Evolutionary conservation across 2,888 invertebrate genomes (phyloP).

Genomic region (Heliconius aoede): DNA sequence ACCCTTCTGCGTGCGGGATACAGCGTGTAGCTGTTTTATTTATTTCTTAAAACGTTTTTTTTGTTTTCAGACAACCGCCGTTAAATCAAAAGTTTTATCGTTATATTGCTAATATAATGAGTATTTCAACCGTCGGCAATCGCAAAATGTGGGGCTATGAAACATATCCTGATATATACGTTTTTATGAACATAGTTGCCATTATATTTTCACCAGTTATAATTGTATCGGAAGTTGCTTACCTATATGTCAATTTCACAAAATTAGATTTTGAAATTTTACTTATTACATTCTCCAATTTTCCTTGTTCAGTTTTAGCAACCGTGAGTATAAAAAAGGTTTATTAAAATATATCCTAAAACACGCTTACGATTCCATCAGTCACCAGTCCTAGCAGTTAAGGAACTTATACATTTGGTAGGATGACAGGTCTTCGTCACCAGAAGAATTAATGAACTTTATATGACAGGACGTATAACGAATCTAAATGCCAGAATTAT

Average conservation of each 20-base stretch:
- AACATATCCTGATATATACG: slow-evolving; percentile 24
- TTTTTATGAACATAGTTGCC: slow-evolving; percentile 29
- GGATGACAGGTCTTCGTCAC: no score
- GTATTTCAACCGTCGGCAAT: slow-evolving; percentile 33
- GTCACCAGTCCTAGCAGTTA: no score
- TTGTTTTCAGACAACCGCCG: slow-evolving; percentile 37
- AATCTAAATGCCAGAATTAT: no score
- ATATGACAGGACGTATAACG: no score
- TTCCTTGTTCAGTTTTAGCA: slow-evolving; percentile 41
- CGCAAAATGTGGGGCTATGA: slow-evolving; percentile 38
- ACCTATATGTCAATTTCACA: slow-evolving; percentile 39
- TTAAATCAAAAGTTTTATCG: slow-evolving; percentile 40
- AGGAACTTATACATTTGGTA: no score
- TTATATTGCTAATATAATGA: slow-evolving; percentile 34
- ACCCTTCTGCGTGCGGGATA: no score
- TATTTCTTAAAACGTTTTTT: neutral
- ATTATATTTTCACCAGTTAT: slow-evolving; percentile 26
- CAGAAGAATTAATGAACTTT: no score
- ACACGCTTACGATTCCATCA: neutral
- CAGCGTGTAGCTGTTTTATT: no score
- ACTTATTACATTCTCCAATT: slow-evolving; percentile 39
- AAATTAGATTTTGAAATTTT: slow-evolving; percentile 40
- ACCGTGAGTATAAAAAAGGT: slow-evolving; percentile 41
- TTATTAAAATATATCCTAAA: neutral
- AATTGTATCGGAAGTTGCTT: slow-evolving; percentile 39